Percentiles rank a stretch among this genome's conserved stretches.
phyloP scores from a whole-genome alignment of 2,797 vertebrate species.

The Ficedula albicollis region DNA sequence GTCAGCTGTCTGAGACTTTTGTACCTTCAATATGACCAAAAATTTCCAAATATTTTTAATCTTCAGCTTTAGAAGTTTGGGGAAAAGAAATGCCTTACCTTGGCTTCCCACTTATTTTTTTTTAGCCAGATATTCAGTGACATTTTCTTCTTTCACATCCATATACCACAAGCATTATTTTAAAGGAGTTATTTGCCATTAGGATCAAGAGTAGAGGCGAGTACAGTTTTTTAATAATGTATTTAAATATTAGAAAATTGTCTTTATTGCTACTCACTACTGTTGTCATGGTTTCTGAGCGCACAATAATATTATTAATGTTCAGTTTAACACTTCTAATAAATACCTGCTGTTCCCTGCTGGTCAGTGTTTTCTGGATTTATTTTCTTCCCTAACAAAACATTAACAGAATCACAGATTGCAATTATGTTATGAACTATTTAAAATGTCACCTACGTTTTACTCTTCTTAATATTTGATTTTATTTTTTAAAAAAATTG shows the following conservation, averaged over 20 bases:
- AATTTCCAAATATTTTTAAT: not conserved
- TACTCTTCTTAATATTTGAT: not conserved
- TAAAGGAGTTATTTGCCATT: not conserved
- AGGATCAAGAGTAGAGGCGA: not conserved
- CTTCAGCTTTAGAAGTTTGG: not conserved
- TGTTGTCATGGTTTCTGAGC: slow-evolving; percentile 31
- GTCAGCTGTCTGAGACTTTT: not conserved
- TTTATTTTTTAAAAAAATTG: not conserved
- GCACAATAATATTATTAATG: not conserved
- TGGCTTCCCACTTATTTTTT: not conserved
- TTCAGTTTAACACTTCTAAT: slow-evolving; percentile 5
- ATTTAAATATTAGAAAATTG: not conserved
- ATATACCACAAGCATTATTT: not conserved
- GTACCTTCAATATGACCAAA: not conserved
- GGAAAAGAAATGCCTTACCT: not conserved
- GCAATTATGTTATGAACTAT: not conserved
- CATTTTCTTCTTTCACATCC: not conserved
- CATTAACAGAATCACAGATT: not conserved
- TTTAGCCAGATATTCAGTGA: not conserved
- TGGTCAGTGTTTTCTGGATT: slow-evolving; percentile 10
- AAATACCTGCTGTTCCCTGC: slow-evolving; percentile 12
- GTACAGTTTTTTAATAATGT: not conserved
- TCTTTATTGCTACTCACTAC: not conserved
- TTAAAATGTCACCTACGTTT: not conserved
- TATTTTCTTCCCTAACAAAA: not conserved